Conservation (phyloP, 1,140 invertebrate species). For the Magallana ariakensis region DNA sequence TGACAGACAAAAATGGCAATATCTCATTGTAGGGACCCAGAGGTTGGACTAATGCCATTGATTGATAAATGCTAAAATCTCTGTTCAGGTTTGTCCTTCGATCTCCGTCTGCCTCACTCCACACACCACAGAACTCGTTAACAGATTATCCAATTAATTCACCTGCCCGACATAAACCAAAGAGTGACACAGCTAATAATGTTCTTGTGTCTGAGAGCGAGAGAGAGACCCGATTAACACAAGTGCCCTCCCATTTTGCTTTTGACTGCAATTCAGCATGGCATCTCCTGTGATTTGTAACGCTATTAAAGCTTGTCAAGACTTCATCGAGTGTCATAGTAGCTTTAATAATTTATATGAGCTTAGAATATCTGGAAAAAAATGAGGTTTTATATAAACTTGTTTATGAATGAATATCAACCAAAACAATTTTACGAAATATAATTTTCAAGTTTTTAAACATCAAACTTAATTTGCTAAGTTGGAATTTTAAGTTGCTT, state of each 20-base stretch:
- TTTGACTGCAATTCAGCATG: not conserved
- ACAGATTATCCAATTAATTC: not conserved
- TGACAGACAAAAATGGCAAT: not conserved
- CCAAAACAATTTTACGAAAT: no score
- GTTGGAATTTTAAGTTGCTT: no score
- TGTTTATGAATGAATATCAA: no score
- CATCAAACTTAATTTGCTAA: no score
- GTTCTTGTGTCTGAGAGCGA: not conserved
- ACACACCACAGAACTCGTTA: not conserved
- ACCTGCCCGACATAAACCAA: not conserved
- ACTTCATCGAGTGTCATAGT: no score
- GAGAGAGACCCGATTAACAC: not conserved
- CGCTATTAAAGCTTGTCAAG: no score
- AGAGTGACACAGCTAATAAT: slow-evolving; percentile 5
- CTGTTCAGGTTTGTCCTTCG: slow-evolving; percentile 15
- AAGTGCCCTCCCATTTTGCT: not conserved
- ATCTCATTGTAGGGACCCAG: slow-evolving; percentile 10
- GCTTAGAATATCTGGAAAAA: no score
- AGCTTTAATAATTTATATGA: no score
- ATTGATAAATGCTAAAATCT: slow-evolving; percentile 36
- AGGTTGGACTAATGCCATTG: slow-evolving; percentile 20
- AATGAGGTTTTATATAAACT: no score
- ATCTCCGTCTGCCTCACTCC: not conserved
- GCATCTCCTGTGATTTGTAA: not conserved
- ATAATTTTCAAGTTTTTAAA: no score